Evolutionary conservation across 1,140 invertebrate species (phyloP).

Genomic region (Pseudomyrmex sp.): DNA sequence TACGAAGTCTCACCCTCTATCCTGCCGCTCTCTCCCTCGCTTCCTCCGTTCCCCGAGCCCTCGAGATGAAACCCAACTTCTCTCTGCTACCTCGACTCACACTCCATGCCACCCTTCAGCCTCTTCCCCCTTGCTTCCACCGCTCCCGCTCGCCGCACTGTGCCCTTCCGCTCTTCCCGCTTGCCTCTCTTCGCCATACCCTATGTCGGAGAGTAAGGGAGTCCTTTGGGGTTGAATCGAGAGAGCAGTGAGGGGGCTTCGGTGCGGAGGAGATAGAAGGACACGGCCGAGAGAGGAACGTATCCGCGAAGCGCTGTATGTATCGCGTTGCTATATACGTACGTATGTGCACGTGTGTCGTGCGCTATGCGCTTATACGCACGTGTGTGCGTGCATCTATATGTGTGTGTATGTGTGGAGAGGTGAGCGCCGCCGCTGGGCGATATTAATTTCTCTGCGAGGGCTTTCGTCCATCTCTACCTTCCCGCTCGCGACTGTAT

Average conservation of each 20-base stretch:
- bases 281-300: slow-evolving; percentile 81
- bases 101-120: slow-evolving; percentile 65
- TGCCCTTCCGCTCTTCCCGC: slow-evolving; percentile 47
- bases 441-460: slow-evolving; percentile 83
- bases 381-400: not conserved
- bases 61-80: slow-evolving; percentile 83
- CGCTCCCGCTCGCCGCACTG: slow-evolving; percentile 32
- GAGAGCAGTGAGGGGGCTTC: slow-evolving; percentile 65
- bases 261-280: slow-evolving; percentile 78
- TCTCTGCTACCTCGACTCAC: slow-evolving; percentile 73
- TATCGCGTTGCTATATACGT: slow-evolving; percentile 51
- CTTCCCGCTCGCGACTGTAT: slow-evolving; percentile 62
- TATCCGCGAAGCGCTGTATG: slow-evolving; percentile 79
- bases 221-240: slow-evolving; percentile 82
- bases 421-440: slow-evolving; percentile 74
- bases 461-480: slow-evolving; percentile 72
- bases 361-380: slow-evolving; percentile 23
- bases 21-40: slow-evolving; percentile 54
- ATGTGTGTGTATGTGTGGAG: slow-evolving; percentile 36
- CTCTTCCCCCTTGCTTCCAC: slow-evolving; percentile 36
- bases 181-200: slow-evolving; percentile 67
- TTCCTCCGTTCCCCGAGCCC: slow-evolving; percentile 71
- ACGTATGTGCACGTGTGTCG: slow-evolving; percentile 36
- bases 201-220: slow-evolving; percentile 73
- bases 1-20: slow-evolving; percentile 76